Percentiles rank a stretch among this genome's conserved stretches.
Evolutionary conservation across 2,888 invertebrate genomes (phyloP).

Genomic region (Pachydiplax longipennis): DNA sequence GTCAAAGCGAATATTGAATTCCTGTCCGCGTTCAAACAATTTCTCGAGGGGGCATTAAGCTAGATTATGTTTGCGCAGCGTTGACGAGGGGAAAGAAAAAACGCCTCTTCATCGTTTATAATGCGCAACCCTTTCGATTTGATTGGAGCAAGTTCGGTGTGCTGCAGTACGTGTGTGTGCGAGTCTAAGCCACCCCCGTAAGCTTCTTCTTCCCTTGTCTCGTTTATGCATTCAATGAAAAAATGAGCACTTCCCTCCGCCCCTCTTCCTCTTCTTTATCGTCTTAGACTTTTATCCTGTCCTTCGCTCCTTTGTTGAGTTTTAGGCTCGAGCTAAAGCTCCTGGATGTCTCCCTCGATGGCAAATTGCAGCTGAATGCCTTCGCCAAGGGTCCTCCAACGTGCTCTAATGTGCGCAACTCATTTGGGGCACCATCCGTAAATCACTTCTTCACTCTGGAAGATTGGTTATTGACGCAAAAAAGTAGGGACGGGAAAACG

Average conservation of each 20-base stretch:
- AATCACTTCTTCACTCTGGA: constrained; percentile 33
- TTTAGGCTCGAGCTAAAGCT: constrained; percentile 4
- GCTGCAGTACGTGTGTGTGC: background rate
- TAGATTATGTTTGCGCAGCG: background rate
- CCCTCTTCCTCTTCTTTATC: background rate
- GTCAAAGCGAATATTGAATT: background rate
- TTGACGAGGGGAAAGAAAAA: background rate
- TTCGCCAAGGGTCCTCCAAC: background rate
- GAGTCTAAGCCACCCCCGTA: background rate
- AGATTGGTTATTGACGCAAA: constrained; percentile 37
- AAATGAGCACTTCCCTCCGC: background rate
- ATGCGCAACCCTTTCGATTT: background rate
- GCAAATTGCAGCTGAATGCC: constrained; percentile 27
- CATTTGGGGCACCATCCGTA: background rate
- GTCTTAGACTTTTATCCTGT: constrained; percentile 4
- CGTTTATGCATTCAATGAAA: background rate
- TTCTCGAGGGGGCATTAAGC: background rate
- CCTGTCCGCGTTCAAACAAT: background rate
- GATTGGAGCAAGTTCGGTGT: background rate
- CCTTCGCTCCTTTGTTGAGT: background rate
- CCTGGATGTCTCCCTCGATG: background rate
- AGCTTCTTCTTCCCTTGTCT: background rate
- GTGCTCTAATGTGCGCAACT: constrained; percentile 27
- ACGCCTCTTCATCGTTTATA: background rate
- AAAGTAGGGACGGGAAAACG: background rate